Evolutionary conservation across 2,888 invertebrate species (phyloP).

Genomic region (Drepana falcataria): DNA sequence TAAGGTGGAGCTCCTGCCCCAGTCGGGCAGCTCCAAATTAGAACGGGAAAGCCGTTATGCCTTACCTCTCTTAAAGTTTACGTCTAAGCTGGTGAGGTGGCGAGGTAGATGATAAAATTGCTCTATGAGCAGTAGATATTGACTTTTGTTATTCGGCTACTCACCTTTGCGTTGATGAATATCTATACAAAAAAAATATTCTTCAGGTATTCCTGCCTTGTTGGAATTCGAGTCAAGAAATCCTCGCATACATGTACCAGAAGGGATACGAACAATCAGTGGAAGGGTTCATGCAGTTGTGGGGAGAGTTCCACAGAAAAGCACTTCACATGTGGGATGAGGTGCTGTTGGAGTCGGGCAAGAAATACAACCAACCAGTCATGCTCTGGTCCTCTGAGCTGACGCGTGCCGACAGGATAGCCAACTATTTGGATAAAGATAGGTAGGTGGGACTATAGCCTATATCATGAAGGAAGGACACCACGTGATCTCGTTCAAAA

Average conservation of each 20-base stretch:
- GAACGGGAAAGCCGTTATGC: too few relatives aligned
- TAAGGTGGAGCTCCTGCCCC: too few relatives aligned
- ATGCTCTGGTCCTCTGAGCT: slow-evolving; percentile 90
- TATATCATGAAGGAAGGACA: too few relatives aligned
- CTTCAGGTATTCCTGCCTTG: slow-evolving; percentile 82
- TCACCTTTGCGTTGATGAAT: too few relatives aligned
- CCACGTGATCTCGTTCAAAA: too few relatives aligned
- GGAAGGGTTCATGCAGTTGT: slow-evolving; percentile 83
- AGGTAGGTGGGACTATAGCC: slow-evolving; percentile 52
- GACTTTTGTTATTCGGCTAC: too few relatives aligned
- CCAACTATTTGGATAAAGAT: slow-evolving; percentile 81
- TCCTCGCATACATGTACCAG: slow-evolving; percentile 80
- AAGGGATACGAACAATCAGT: slow-evolving; percentile 75
- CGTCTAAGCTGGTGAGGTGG: too few relatives aligned
- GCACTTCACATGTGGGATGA: slow-evolving; percentile 80
- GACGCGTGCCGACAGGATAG: slow-evolving; percentile 82
- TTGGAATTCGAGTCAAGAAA: slow-evolving; percentile 87
- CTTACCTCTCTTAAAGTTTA: too few relatives aligned
- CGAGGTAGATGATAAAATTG: too few relatives aligned
- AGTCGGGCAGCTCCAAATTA: too few relatives aligned
- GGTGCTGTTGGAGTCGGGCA: slow-evolving; percentile 45
- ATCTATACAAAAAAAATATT: slow-evolving; percentile 2
- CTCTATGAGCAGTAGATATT: too few relatives aligned
- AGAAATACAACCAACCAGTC: slow-evolving; percentile 52
- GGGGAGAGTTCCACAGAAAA: slow-evolving; percentile 85